Evolutionary conservation across 2,888 invertebrate genomes (phyloP), one percentile per base, ranked within the genome.

Genomic region (Drosophila niveifrons): DNA sequence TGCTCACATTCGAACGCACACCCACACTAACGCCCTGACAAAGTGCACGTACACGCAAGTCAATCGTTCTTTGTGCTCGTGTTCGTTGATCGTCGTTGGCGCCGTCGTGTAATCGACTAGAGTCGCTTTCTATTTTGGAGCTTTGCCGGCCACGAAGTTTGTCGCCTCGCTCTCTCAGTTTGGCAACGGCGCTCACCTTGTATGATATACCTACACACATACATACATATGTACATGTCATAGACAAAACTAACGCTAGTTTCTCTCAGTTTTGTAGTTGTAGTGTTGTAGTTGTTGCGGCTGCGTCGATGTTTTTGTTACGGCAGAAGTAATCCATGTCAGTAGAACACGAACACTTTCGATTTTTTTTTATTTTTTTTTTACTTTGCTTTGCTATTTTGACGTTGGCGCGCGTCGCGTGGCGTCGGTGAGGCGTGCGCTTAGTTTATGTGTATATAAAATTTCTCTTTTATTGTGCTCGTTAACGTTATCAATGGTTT

Each of bases 281-380:
- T 23, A 23, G 51, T 31, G 28, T 52, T 62, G 41, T 46, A 52
- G 34, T 48, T 59, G 69, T n/a, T 59, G 55, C 44, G 13, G 55
- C 9, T 52, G 67, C 9, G 36, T 28, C 44, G 46, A 41, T 58
- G 50, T 66, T 62, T 61, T 63, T 66, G 65, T 55, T 55, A 51
- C 68, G 78, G 81, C 68, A 82, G 77, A 86, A 88, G 81, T 85
- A 90, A 91, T 91, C 88, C 87, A 82, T 91, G 91, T 91, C 90
- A 91, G 91, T 91, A 85, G 91, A 91, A 79, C 90, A 91, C 91
- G 89, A 91, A 85, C 90, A 91, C 90, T 91, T 89, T 91, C 90
- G 81, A 74, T 91, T 91, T 90, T 66, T 58, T 72, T 72, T 91
- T 90, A 64, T 58, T 72, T 72, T 65, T 44, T 55, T 69, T 31